These are phyloP conservation scores for Brachypodius melanocephalos DNA, from an alignment of 2,113 vertebrate species.

Conservation along the genomic window DNA sequence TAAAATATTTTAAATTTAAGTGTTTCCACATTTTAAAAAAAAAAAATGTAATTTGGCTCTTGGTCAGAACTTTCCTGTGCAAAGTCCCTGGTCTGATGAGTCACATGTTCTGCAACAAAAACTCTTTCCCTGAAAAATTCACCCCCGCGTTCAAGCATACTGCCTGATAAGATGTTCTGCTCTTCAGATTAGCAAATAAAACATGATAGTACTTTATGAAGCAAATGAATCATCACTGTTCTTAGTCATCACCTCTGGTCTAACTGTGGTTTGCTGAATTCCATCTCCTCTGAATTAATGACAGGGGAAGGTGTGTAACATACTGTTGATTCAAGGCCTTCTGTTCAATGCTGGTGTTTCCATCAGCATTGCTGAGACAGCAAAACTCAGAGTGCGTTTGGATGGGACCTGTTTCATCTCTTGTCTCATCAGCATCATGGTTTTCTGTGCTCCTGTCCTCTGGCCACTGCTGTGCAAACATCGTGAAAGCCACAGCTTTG, in stretches of 20 bases:
- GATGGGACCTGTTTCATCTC: not conserved
- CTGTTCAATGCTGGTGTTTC: not conserved
- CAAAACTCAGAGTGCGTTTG: not conserved
- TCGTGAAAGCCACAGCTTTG: not conserved
- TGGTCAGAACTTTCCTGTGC: not conserved
- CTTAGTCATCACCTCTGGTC: not conserved
- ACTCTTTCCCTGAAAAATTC: not conserved
- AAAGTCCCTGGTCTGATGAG: not conserved
- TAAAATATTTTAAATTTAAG: not conserved
- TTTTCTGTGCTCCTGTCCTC: rapidly evolving
- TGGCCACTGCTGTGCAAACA: not conserved
- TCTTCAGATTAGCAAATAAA: not conserved
- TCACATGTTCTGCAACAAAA: not conserved
- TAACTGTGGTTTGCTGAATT: not conserved
- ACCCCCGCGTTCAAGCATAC: not conserved
- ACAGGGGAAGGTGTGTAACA: not conserved
- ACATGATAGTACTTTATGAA: not conserved
- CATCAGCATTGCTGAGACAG: not conserved
- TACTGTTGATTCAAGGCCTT: rapidly evolving
- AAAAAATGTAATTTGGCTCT: not conserved
- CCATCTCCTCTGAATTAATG: not conserved
- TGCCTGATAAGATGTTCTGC: not conserved
- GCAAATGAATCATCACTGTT: not conserved
- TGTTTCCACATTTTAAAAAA: not conserved
- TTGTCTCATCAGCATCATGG: not conserved